A percentile compares a stretch with the other conserved stretches of the same genome.
Evolutionary conservation across 2,797 vertebrate species (phyloP).

Genomic region (Ctenopoma kingsleyae): DNA sequence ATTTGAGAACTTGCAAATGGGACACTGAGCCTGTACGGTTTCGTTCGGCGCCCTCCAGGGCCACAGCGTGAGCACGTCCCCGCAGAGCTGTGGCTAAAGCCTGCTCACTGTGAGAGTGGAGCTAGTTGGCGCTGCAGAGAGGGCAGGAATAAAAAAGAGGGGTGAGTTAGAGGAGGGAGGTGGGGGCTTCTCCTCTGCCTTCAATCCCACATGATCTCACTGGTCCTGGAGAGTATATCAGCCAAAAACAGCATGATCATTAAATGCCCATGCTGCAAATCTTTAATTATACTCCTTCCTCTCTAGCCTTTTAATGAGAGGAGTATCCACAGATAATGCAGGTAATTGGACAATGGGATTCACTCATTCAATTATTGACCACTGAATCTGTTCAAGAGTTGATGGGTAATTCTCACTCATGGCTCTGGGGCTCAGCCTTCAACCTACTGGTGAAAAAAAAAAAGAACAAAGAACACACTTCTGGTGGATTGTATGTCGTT

Average conservation of each 20-base stretch:
- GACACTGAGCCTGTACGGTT: conserved; percentile 14
- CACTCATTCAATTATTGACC: conserved; percentile 86
- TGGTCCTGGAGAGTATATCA: conserved; percentile 80
- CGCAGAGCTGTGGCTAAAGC: conserved; percentile 50
- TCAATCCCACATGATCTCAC: conserved; percentile 77
- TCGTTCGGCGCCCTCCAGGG: conserved; percentile 22
- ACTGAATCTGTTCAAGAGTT: conserved; percentile 77
- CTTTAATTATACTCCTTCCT: conserved; percentile 84
- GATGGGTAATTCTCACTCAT: conserved; percentile 72
- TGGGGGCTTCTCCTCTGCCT: conserved; percentile 48
- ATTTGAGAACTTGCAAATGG: conserved; percentile 46
- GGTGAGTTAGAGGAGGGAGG: conserved; percentile 16
- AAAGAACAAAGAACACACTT: conserved; percentile 28
- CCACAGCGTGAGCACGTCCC: conserved; percentile 36
- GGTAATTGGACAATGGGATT: conserved; percentile 86
- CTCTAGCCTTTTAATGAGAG: conserved; percentile 81
- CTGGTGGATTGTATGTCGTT: conserved; percentile 43
- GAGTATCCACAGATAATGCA: conserved; percentile 83
- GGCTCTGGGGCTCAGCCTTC: conserved; percentile 55
- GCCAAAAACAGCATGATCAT: conserved; percentile 80
- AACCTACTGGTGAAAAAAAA: conserved; percentile 34
- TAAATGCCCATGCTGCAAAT: conserved; percentile 82
- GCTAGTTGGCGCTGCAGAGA: conserved; percentile 50
- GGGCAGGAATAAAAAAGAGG: conserved; percentile 25
- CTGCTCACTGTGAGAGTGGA: conserved; percentile 44